These are phyloP conservation scores for Scytalopus superciliaris DNA, from an alignment of 2,113 vertebrate species.

Conservation along the genomic window DNA sequence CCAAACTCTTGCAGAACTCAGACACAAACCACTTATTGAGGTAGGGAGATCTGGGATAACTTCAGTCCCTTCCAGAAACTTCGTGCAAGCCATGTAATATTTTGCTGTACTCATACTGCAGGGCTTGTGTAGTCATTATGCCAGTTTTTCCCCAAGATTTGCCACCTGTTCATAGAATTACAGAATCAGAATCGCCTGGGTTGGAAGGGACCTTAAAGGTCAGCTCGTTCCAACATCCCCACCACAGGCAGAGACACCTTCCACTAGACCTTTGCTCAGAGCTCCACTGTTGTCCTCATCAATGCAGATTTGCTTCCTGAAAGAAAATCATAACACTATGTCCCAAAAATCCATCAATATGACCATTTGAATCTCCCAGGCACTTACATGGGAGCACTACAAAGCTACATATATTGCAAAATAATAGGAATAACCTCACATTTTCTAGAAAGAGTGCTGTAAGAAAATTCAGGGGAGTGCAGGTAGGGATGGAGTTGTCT, in stretches of 20 bases:
- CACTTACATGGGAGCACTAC: background rate
- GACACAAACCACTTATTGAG: background rate
- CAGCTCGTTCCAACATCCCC: background rate
- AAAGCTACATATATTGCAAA: background rate
- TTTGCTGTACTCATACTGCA: background rate
- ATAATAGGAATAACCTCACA: background rate
- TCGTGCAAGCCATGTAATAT: rapidly evolving
- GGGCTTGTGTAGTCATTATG: rapidly evolving
- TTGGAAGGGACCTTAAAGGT: background rate
- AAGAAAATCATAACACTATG: background rate
- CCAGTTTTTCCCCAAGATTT: background rate
- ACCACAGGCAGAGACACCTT: background rate
- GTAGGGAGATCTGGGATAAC: background rate
- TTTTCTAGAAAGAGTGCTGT: background rate
- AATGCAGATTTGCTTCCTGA: background rate
- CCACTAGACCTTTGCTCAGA: background rate
- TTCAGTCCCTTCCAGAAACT: background rate
- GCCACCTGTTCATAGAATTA: background rate
- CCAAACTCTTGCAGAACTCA: background rate
- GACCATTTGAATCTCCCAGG: background rate
- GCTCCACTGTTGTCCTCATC: background rate
- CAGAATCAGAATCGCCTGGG: background rate
- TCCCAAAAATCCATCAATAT: background rate
- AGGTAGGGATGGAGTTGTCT: background rate
- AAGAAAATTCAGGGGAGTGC: background rate